A percentile compares a stretch with the other conserved stretches of the same genome.
Evolutionary conservation across 2,888 invertebrate genomes (phyloP).

Genomic region (Rhagium mordax): DNA sequence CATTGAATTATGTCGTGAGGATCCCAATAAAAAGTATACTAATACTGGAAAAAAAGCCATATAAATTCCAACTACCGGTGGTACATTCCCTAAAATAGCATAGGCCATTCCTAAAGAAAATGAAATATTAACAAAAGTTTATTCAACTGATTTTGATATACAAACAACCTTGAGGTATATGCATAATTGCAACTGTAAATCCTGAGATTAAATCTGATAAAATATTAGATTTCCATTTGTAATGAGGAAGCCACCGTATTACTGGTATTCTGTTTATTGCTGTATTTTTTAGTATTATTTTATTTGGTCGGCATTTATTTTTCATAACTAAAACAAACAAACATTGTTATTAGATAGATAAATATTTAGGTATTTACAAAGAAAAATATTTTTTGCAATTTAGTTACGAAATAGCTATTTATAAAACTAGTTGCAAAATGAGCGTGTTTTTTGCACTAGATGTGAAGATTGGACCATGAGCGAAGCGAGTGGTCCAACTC

Average conservation of each 20-base stretch:
- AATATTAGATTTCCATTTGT: constrained; percentile 75
- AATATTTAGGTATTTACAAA: too few species aligned
- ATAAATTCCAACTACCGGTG: constrained; percentile 73
- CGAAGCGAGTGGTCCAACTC: too few species aligned
- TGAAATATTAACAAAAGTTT: constrained; percentile 8
- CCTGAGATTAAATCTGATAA: constrained; percentile 85
- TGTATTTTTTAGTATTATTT: constrained; percentile 32
- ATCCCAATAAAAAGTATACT: constrained; percentile 67
- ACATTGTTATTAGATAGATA: too few species aligned
- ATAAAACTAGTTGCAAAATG: too few species aligned
- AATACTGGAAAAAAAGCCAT: constrained; percentile 74
- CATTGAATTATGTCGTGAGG: constrained; percentile 69
- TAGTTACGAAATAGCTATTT: too few species aligned
- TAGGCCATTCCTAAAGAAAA: constrained; percentile 74
- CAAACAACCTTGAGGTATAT: constrained; percentile 82
- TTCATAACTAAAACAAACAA: constrained; percentile 32
- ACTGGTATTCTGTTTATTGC: constrained; percentile 70
- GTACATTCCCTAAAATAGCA: constrained; percentile 72
- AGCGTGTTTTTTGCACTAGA: too few species aligned
- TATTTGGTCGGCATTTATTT: constrained; percentile 21
- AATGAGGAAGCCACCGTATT: constrained; percentile 76
- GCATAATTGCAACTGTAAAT: constrained; percentile 88
- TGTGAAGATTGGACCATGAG: too few species aligned
- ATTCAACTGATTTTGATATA: constrained; percentile 33
- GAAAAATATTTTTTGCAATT: too few species aligned